Base-by-base conservation (phyloP, 2,797 vertebrate species). In the Varecia variegata region DNA sequence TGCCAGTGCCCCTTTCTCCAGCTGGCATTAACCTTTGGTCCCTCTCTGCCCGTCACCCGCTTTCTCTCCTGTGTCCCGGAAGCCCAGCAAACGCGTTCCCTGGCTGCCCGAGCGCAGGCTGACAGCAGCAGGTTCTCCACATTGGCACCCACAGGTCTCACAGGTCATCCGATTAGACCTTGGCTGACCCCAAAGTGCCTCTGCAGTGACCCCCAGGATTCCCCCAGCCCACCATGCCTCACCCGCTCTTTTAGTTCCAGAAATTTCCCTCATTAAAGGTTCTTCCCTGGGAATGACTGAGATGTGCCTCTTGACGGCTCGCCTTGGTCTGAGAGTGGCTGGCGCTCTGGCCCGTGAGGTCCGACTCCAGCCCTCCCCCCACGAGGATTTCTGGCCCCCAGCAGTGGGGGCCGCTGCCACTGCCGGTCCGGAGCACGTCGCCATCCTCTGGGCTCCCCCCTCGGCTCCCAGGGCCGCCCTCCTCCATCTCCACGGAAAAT, bases 41-140 rank as follows among this genome's bases (percentile, higher is more conserved):
- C 56, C 25, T 18, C 0, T 10, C 50, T 52, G 18, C 30, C 35
- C 20, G 13, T 23, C 17, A 18, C 9, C n/a, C 12, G 3, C 2
- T 43, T 17, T 18, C 32, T 40, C 40, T 35, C 38, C 10, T 60
- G 2, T 52, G 11, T 32, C 99, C 99, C 99, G 95, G 99, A 50
- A 99, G 99, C 47, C 99, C 98, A 83, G 99, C 98, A 97, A 99
- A 99, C 95, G 99, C 98, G 94, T 99, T 99, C 94, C 99, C 99
- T 8, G 99, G 99, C 97, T 99, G 99, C 79, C 99, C 99, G 98
- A 98, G 99, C 99, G 99, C 99, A 97, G 99, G 99, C 93, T 99
- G 97, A 60, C 98, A 25, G 99, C 99, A 98, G 99, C 88, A 99
- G 98, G 97, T 99, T 99, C 82, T 99, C 98, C 77, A 99, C 98